Conservation (phyloP, 2,113 vertebrate species). For the Crotophaga sulcirostris region DNA sequence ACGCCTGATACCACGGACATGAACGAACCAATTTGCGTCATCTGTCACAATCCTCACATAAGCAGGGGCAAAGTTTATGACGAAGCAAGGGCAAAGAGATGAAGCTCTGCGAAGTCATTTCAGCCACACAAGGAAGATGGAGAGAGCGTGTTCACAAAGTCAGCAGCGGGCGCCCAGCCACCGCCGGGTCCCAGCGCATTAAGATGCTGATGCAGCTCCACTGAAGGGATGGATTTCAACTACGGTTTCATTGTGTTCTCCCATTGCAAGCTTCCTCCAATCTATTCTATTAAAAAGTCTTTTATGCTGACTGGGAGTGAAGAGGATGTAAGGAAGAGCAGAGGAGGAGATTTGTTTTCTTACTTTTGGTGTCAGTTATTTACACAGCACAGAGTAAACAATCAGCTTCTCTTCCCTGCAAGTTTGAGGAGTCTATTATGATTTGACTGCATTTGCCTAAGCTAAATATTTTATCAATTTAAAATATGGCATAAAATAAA, state of each 20-base stretch:
- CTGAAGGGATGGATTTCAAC: background rate
- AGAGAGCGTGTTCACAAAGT: background rate
- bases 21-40: background rate
- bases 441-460: background rate
- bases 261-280: background rate
- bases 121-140: background rate
- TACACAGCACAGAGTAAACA: constrained; percentile 3
- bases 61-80: background rate
- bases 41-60: background rate
- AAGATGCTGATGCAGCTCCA: background rate
- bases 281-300: background rate
- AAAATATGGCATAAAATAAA: background rate
- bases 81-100: background rate
- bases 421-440: background rate
- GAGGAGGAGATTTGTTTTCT: background rate
- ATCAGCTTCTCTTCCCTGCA: background rate
- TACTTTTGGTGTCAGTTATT: background rate
- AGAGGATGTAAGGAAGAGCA: background rate
- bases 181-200: fast-evolving
- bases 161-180: background rate
- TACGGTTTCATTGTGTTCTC: background rate
- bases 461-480: constrained; percentile 31
- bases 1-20: background rate
- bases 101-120: background rate
- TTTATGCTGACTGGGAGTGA: background rate